A percentile compares a stretch with the other conserved stretches of the same genome.
phyloP scores from a whole-genome alignment of 30 jellyfish, hydroid and myxozoan genomes.

The Cassiopea xamachana region DNA sequence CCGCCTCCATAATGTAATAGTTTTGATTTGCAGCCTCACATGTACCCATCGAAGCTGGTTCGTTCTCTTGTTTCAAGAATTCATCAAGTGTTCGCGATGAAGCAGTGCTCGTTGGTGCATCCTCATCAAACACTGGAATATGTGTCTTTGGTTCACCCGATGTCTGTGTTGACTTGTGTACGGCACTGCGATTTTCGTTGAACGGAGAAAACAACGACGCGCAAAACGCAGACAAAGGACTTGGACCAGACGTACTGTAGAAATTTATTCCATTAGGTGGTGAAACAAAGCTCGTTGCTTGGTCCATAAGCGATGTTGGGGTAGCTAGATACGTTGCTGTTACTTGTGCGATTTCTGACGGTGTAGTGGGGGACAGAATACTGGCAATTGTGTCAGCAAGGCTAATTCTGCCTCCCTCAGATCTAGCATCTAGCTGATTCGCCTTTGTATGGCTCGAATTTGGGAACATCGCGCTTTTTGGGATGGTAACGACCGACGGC shows the following conservation, averaged over 20 bases:
- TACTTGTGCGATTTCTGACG: constrained; percentile 57
- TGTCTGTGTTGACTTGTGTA: constrained; percentile 71
- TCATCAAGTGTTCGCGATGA: constrained; percentile 4
- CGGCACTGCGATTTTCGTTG: constrained; percentile 36
- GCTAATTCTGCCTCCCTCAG: constrained; percentile 28
- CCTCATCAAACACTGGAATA: constrained; percentile 25
- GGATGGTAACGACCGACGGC: constrained; percentile 58
- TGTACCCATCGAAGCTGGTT: not conserved
- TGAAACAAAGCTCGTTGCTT: constrained; percentile 40
- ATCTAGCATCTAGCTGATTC: constrained; percentile 2
- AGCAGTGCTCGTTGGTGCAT: constrained; percentile 7
- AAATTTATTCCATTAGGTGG: constrained; percentile 27
- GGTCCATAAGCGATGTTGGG: constrained; percentile 41
- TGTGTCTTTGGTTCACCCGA: constrained; percentile 70
- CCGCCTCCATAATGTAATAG: constrained; percentile 35
- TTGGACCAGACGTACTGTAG: constrained; percentile 63
- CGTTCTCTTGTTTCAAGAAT: not conserved
- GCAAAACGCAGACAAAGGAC: constrained; percentile 84
- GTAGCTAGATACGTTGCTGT: constrained; percentile 55
- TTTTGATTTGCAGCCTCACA: not conserved
- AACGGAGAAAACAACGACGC: constrained; percentile 83
- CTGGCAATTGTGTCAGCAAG: constrained; percentile 37
- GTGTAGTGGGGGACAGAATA: constrained; percentile 61
- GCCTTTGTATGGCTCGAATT: constrained; percentile 24
- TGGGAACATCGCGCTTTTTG: constrained; percentile 71